A percentile compares a stretch with the other conserved stretches of the same genome.
These are phyloP conservation scores for Lumbricus terrestris DNA, from an alignment of 2,888 invertebrate species.

Conservation along the genomic window DNA sequence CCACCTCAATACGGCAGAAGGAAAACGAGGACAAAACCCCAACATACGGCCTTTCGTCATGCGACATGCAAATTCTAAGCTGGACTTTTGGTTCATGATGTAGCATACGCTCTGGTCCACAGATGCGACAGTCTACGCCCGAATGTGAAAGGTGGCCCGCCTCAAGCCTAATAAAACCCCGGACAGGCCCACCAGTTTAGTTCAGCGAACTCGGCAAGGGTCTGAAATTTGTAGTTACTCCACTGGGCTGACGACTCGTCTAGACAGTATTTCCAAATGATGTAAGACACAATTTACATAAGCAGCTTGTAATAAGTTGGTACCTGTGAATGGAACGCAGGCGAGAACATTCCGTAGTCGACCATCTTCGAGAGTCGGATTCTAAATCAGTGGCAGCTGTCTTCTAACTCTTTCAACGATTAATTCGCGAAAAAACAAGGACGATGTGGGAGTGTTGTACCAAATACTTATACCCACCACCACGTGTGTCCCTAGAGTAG, in stretches of 20 bases:
- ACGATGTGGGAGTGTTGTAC: background rate
- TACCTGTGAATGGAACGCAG: background rate
- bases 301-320: background rate
- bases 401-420: background rate
- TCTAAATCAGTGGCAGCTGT: background rate
- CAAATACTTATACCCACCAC: background rate
- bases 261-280: background rate
- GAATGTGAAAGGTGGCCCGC: no score
- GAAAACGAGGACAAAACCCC: background rate
- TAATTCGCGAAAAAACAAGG: background rate
- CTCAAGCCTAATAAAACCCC: no score
- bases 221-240: no score
- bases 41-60: no score
- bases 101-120: no score
- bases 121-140: no score
- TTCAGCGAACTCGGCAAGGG: no score
- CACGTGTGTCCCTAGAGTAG: background rate
- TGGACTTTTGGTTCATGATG: background rate
- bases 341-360: slow-evolving; percentile 12
- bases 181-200: no score
- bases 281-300: background rate
- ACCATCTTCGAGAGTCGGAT: background rate
- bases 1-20: background rate
- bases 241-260: background rate
- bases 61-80: background rate